phyloP scores from a whole-genome alignment of 2,113 vertebrate species.

The Oncorhynchus nerka region DNA sequence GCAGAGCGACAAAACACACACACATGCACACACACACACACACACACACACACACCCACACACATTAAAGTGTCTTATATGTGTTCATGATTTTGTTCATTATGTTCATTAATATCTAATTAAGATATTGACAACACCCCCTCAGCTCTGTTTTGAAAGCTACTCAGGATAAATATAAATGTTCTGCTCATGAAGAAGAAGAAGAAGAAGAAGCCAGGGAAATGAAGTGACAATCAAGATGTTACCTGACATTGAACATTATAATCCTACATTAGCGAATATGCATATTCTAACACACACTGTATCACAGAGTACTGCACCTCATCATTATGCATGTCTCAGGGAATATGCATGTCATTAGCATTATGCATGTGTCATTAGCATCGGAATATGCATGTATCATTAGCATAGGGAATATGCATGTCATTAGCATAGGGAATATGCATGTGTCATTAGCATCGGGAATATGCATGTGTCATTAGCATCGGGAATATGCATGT shows the following conservation, averaged over 20 bases:
- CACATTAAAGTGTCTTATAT: background rate
- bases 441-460: too few relatives aligned
- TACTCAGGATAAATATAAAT: conserved; percentile 16
- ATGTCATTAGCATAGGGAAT: too few relatives aligned
- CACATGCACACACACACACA: background rate
- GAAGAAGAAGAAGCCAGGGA: background rate
- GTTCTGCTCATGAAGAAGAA: conserved; percentile 8
- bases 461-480: too few relatives aligned
- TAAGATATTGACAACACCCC: background rate
- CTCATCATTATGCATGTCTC: too few relatives aligned
- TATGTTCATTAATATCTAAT: conserved; percentile 9
- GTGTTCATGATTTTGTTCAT: conserved; percentile 18
- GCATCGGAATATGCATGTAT: too few relatives aligned
- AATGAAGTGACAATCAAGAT: conserved; percentile 14
- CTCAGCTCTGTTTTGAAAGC: conserved; percentile 13
- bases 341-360: too few relatives aligned
- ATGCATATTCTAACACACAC: conserved; percentile 12
- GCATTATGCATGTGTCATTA: too few relatives aligned
- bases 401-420: too few relatives aligned
- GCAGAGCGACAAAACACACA: background rate
- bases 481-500: too few relatives aligned
- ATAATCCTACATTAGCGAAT: conserved; percentile 30
- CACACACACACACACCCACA: background rate
- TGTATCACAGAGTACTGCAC: background rate
- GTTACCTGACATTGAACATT: conserved; percentile 23